phyloP scores from a whole-genome alignment of 1,140 invertebrate genomes.

The Nilaparvata lugens region DNA sequence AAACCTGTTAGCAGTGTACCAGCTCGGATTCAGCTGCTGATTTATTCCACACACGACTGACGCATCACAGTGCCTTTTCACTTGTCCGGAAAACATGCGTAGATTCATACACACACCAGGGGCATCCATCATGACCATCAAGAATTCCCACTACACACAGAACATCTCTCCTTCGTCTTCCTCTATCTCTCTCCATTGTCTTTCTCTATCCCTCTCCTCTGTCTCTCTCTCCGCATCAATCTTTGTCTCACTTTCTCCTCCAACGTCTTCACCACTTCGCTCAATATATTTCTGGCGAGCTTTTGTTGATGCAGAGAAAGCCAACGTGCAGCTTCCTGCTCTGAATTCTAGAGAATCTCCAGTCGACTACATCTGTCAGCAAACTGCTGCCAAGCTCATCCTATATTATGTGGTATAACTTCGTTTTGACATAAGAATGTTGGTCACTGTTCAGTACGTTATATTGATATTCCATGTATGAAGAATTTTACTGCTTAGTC shows the following conservation, averaged over 20 bases:
- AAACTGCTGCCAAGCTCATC: no score
- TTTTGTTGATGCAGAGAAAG: no score
- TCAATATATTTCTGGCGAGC: not conserved
- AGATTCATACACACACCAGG: not conserved
- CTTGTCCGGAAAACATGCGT: not conserved
- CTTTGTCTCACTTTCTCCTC: not conserved
- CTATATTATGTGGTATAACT: no score
- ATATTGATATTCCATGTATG: no score
- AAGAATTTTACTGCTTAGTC: no score
- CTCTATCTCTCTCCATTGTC: constrained; percentile 9
- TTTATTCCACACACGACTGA: constrained; percentile 1
- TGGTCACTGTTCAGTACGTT: no score
- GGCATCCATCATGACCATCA: not conserved
- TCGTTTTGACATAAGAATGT: no score
- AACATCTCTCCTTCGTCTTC: constrained; percentile 5
- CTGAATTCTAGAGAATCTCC: no score
- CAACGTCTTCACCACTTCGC: not conserved
- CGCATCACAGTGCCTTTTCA: not conserved
- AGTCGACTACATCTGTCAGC: no score
- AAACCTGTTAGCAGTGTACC: not conserved
- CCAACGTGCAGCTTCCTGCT: no score
- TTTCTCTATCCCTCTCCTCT: not conserved
- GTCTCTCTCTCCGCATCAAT: constrained; percentile 7
- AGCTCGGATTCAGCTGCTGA: not conserved
- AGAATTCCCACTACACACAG: constrained; percentile 1